Conservation (phyloP, 2,888 invertebrate species). For the Eumacrocentrus americanus region DNA sequence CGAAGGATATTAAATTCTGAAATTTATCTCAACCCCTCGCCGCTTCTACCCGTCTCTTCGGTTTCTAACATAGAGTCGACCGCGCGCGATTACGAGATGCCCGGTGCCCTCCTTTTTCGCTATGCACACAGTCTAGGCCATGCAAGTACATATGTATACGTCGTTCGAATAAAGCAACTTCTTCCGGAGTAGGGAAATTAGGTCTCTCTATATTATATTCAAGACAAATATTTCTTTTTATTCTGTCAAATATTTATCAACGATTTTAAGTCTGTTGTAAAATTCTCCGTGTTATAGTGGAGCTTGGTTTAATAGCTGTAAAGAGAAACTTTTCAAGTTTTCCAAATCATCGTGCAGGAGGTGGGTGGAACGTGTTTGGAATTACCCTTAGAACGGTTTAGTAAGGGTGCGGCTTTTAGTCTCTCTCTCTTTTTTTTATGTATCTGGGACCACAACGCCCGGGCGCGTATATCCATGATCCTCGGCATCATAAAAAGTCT, state of each 20-base stretch:
- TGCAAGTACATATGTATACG: neutral
- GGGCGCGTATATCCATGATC: constrained; percentile 15
- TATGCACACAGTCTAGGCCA: constrained; percentile 2
- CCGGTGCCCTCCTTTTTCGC: constrained; percentile 7
- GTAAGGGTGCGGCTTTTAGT: neutral
- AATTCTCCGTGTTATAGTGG: neutral
- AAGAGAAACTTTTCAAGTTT: constrained; percentile 6
- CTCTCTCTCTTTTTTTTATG: constrained; percentile 2
- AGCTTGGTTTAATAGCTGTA: constrained; percentile 7
- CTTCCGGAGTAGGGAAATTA: too few relatives aligned
- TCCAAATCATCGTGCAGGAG: constrained; percentile 4
- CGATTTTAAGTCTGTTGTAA: too few relatives aligned
- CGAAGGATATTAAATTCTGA: constrained; percentile 58
- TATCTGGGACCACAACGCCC: constrained; percentile 5
- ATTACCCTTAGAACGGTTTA: constrained; percentile 4
- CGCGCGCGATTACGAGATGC: constrained; percentile 35
- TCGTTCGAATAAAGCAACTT: too few relatives aligned
- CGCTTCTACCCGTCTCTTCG: constrained; percentile 6
- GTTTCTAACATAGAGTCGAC: constrained; percentile 23
- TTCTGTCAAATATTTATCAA: too few relatives aligned
- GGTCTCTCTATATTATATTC: too few relatives aligned
- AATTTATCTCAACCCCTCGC: constrained; percentile 53
- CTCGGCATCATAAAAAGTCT: constrained; percentile 15
- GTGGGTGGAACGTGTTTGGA: constrained; percentile 16
- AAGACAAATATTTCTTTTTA: too few relatives aligned